phyloP scores from a whole-genome alignment of 2,797 vertebrate genomes.

The Graptemys geographica region DNA sequence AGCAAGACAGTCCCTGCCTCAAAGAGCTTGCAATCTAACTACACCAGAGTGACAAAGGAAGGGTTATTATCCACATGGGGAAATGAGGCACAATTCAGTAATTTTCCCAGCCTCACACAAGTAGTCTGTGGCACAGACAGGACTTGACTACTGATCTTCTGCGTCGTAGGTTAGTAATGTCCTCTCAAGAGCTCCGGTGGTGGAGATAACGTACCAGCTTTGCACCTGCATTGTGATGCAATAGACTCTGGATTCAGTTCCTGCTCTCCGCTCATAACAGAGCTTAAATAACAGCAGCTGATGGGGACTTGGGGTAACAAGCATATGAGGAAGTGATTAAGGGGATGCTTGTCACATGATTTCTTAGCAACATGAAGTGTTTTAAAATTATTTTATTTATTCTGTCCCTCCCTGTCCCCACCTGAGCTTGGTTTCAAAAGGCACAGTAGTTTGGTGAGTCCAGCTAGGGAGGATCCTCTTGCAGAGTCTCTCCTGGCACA shows the following conservation, averaged over 20 bases:
- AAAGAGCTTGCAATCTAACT: not conserved
- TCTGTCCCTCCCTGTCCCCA: not conserved
- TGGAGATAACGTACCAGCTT: not conserved
- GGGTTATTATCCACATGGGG: not conserved
- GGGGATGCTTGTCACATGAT: not conserved
- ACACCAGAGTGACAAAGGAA: not conserved
- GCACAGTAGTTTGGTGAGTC: not conserved
- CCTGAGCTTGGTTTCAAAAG: not conserved
- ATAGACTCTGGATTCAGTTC: not conserved
- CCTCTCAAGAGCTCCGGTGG: not conserved
- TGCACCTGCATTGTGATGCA: not conserved
- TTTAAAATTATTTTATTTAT: not conserved
- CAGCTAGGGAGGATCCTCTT: not conserved
- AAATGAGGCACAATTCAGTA: not conserved
- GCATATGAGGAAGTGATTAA: not conserved
- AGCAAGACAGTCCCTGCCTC: not conserved
- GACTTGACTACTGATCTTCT: no score
- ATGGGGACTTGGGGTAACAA: not conserved
- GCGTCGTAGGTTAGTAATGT: not conserved
- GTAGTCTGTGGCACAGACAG: no score
- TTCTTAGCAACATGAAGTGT: not conserved
- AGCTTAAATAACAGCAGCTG: not conserved
- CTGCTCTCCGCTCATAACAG: not conserved
- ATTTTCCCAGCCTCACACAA: no score
- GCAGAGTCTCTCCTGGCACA: not conserved